Evolutionary conservation across 2,888 invertebrate genomes (phyloP), one percentile per base, ranked within the genome.

Genomic region (Halictus ligatus): DNA sequence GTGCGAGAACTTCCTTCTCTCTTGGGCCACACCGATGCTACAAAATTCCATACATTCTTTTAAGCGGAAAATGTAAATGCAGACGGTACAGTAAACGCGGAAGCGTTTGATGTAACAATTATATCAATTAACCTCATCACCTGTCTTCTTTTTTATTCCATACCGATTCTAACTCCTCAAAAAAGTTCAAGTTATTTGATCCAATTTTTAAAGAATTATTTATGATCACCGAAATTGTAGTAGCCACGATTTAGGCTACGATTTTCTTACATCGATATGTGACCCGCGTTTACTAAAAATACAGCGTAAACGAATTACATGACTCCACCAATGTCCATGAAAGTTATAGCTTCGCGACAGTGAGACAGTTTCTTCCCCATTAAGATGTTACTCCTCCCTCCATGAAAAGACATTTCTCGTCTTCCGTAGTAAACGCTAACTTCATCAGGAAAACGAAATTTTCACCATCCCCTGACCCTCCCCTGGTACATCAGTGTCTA

Each of bases 401-500:
- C 29, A 48, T 73, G 48, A 29, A 29, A 29, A 73, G 73, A 48
- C 29, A 18, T 73, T n/a, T 48, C 73, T 25, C 43, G 18, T 60
- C 5, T 43, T 60, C 25, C n/a, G 58, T 18, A 25, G 5, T 43
- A 54, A 40, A 60, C 21, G 40, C 5, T 43, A 75, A 40, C 75
- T 60, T 60, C 25, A 18, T 25, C 46, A 67, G 29, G 29, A 29
- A 43, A 29, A 75, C 58, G 21, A 18, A 29, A 77, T 46, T 29
- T n/a, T 67, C 77, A 48, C 15, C 75, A 58, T 40, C 43, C 35
- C 35, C 29, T 29, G 73, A 18, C 29, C 15, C 29, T 73, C 73
- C 48, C 73, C 46, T 58, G 75, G 58, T 8, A 40, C 75, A 18
- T 58, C 40, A 43, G 50, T 75, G 58, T 60, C 58, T 60, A 35